Percentiles rank a stretch among this genome's conserved stretches.
Evolutionary conservation across 2,888 invertebrate genomes (phyloP).

Genomic region (Drosophila longiperda): DNA sequence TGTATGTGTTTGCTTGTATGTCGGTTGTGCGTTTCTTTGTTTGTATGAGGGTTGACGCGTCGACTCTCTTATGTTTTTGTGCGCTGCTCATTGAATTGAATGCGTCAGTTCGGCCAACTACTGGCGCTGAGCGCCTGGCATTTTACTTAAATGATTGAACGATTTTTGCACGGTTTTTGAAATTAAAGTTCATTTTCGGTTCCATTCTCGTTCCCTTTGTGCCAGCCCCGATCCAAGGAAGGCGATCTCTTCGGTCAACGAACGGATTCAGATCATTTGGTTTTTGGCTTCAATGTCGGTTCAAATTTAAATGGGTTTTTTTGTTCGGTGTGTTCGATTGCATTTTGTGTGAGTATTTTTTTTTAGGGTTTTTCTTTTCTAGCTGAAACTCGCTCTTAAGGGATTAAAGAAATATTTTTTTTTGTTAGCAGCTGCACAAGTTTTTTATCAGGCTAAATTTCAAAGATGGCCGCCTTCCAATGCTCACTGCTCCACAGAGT

Average conservation of each 20-base stretch:
- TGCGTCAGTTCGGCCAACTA: constrained; percentile 39
- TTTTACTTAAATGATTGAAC: constrained; percentile 80
- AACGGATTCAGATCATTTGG: constrained; percentile 9
- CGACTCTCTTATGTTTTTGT: constrained; percentile 54
- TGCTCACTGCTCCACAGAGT: neutral
- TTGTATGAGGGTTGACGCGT: constrained; percentile 38
- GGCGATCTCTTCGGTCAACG: constrained; percentile 37
- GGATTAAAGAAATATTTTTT: constrained; percentile 34
- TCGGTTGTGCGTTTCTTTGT: neutral
- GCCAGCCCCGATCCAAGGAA: constrained; percentile 23
- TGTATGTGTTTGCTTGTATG: neutral
- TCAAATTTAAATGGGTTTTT: neutral
- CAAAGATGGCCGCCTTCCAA: constrained; percentile 17
- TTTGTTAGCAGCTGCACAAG: constrained; percentile 48
- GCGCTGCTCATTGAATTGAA: constrained; percentile 58
- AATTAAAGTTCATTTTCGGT: constrained; percentile 69
- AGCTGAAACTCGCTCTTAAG: constrained; percentile 20
- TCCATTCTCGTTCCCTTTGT: constrained; percentile 55
- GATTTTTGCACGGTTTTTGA: constrained; percentile 81
- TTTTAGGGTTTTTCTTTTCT: neutral
- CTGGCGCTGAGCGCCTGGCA: constrained; percentile 62
- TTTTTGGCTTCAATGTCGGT: constrained; percentile 1
- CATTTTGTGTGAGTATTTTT: neutral
- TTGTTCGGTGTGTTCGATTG: neutral
- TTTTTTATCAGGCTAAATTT: constrained; percentile 39